Base-by-base conservation (phyloP, 2,113 vertebrate species). In the Coryphaenoides rupestris region DNA sequence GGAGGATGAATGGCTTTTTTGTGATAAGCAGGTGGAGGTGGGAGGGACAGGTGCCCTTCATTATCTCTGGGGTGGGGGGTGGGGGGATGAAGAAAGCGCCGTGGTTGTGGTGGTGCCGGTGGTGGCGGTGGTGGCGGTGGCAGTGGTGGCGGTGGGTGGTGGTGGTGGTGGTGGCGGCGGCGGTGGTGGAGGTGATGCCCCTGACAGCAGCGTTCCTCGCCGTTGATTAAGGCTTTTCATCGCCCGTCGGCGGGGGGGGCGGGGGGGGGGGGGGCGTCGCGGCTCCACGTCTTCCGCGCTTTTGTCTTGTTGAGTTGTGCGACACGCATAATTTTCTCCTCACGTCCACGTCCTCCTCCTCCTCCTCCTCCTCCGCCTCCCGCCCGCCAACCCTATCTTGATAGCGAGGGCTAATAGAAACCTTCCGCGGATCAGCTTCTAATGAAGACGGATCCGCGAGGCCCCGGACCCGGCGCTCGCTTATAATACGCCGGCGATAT, bases 361-460 rank as follows among this genome's bases (percentile, higher is more conserved):
- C n/a, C n/a, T n/a, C n/a, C n/a, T n/a, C n/a, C n/a, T n/a, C n/a
- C n/a, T n/a, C n/a, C n/a, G n/a, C n/a, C n/a, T n/a, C n/a, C n/a
- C n/a, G n/a, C 65, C 72, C 70, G 63, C 69, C 73, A 66, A n/a
- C n/a, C n/a, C 65, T 68, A 86, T 90, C 85, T 86, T 85, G 86
- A 89, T 84, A 73, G 85, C 22, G 70, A 84, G 33, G 33, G 77
- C 83, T 88, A 89, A 90, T 87, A 83, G 84, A 84, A 86, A 81
- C 73, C 72, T 76, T 81, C 69, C 63, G 64, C 65, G 82, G 84
- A 87, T 86, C 77, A 7, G 55, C 63, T 76, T 28, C 72, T 89
- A 87, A 89, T 88, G 84, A 87, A 90, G 85, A 89, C 77, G 59
- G 85, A 87, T 88, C 80, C 74, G 71, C 76, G 58, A 81, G 83